Percentiles rank a stretch among this genome's conserved stretches.
Conservation (phyloP, 2,888 invertebrate genomes). For the Thymelicus lineola region DNA sequence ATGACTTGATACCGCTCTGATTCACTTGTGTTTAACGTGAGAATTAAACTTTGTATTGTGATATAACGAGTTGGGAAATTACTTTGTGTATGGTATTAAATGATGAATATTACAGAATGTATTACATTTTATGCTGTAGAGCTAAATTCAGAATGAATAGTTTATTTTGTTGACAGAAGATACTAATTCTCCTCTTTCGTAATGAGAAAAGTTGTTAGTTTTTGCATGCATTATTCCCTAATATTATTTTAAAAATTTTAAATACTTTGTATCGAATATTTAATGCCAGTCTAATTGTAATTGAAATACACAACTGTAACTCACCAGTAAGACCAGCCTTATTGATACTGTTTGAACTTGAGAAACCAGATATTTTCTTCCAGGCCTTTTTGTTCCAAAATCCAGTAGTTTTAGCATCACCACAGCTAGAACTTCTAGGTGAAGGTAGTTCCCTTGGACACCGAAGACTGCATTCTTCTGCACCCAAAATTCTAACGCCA, state of each 20-base stretch:
- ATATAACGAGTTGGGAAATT: constrained; percentile 54
- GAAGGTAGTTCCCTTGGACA: constrained; percentile 72
- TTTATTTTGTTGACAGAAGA: constrained; percentile 7
- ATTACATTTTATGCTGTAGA: constrained; percentile 48
- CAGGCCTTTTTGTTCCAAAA: constrained; percentile 92
- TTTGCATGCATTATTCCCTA: constrained; percentile 27
- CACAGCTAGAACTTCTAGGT: constrained; percentile 79
- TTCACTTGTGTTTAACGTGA: constrained; percentile 70
- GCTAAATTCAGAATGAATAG: constrained; percentile 68
- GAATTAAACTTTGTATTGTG: constrained; percentile 62
- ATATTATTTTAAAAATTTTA: not conserved
- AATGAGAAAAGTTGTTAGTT: constrained; percentile 18
- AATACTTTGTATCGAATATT: not conserved
- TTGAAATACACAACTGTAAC: constrained; percentile 52
- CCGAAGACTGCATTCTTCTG: constrained; percentile 73
- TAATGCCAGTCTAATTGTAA: too few relatives aligned
- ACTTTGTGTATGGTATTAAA: constrained; percentile 58
- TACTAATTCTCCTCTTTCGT: constrained; percentile 8
- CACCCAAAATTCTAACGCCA: constrained; percentile 76
- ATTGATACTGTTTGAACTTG: constrained; percentile 88
- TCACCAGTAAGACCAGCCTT: constrained; percentile 88
- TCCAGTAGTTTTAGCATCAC: constrained; percentile 80
- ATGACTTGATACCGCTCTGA: constrained; percentile 71
- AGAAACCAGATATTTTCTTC: constrained; percentile 91
- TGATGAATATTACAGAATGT: constrained; percentile 53